These are phyloP conservation scores for Phoenicopterus ruber DNA, from an alignment of 2,113 vertebrate genomes.

Conservation along the genomic window DNA sequence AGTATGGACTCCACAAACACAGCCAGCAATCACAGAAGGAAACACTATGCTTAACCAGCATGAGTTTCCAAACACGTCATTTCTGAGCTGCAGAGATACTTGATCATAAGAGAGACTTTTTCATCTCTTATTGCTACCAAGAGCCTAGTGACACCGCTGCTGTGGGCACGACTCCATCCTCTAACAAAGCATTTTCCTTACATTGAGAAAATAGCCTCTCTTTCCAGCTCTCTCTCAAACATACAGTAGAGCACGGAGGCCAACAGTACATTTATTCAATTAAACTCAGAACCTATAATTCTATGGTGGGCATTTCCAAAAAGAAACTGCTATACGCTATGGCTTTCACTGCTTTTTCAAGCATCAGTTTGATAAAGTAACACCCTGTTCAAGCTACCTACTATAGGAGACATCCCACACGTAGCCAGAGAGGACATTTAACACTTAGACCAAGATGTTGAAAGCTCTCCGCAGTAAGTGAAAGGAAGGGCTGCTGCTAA, in stretches of 20 bases:
- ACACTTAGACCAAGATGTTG: not conserved
- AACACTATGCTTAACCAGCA: not conserved
- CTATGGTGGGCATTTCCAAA: not conserved
- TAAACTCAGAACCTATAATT: not conserved
- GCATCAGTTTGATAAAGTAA: not conserved
- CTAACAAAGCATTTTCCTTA: not conserved
- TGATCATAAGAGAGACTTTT: not conserved
- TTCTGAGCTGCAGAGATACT: not conserved
- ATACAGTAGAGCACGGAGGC: not conserved
- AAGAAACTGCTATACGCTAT: accelerated
- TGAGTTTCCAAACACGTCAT: not conserved
- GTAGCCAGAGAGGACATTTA: not conserved
- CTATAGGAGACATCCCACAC: not conserved
- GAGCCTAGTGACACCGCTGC: not conserved
- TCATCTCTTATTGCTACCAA: not conserved
- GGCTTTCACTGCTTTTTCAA: not conserved
- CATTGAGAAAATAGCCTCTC: not conserved
- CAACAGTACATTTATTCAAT: not conserved
- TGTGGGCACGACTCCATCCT: not conserved
- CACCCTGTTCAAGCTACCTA: too few relatives aligned
- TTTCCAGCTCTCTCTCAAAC: not conserved
- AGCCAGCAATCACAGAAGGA: not conserved
- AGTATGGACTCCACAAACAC: not conserved
- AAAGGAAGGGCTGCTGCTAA: not conserved
- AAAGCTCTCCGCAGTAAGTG: not conserved